A percentile compares a stretch with the other conserved stretches of the same genome.
phyloP scores from a whole-genome alignment of 1,140 invertebrate species.

The Cotesia chilonis region DNA sequence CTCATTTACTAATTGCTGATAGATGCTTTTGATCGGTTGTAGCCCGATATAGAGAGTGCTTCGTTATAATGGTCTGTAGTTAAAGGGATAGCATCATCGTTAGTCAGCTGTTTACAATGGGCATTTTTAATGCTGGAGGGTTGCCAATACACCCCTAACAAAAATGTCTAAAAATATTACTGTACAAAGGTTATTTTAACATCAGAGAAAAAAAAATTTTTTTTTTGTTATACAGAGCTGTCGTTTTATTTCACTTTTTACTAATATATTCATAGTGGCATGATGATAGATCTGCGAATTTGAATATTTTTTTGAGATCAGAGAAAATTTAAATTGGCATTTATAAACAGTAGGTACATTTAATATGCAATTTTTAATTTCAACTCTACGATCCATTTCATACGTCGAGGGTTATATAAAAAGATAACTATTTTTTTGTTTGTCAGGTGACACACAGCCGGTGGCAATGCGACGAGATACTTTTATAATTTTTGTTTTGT shows the following conservation, averaged over 20 bases:
- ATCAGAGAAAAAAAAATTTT: background rate
- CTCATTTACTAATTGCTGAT: slow-evolving; percentile 52
- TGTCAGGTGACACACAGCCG: slow-evolving; percentile 41
- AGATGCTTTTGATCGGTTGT: slow-evolving; percentile 40
- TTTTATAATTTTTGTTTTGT: slow-evolving; percentile 15
- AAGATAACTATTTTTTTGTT: background rate
- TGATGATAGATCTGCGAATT: background rate
- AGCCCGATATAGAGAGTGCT: slow-evolving; percentile 41
- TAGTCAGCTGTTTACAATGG: slow-evolving; percentile 18
- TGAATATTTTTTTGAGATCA: background rate
- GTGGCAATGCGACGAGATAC: slow-evolving; percentile 33
- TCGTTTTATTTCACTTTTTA: background rate
- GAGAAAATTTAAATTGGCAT: background rate
- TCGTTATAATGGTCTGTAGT: slow-evolving; percentile 25
- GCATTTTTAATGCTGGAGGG: slow-evolving; percentile 10
- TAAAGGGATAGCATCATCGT: slow-evolving; percentile 21
- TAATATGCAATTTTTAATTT: slow-evolving; percentile 45
- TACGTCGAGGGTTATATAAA: background rate
- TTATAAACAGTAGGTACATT: slow-evolving; percentile 33
- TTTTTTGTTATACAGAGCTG: background rate
- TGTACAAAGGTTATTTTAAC: background rate
- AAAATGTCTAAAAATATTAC: slow-evolving; percentile 16
- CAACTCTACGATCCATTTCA: slow-evolving; percentile 46
- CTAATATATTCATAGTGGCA: background rate
- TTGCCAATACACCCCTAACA: background rate